A percentile compares a stretch with the other conserved stretches of the same genome.
phyloP scores from a whole-genome alignment of 2,888 invertebrate species.

The Ochlodes sylvanus region DNA sequence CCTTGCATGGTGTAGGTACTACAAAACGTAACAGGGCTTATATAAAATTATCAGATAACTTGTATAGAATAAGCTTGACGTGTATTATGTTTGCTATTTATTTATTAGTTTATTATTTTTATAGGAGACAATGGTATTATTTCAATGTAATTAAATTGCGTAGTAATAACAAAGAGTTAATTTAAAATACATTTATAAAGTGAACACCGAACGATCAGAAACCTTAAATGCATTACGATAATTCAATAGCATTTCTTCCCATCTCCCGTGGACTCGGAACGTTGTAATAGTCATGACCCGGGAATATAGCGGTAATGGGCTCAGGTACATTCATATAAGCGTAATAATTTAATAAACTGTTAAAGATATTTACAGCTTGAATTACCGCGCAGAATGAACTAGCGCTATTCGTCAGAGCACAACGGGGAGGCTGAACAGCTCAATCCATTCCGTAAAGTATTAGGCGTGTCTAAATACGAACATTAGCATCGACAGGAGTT shows the following conservation, averaged over 20 bases:
- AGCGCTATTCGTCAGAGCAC: constrained; percentile 59
- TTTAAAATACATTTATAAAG: too few relatives aligned
- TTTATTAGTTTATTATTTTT: too few relatives aligned
- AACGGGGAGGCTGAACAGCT: constrained; percentile 62
- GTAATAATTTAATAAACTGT: constrained; percentile 37
- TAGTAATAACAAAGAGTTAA: too few relatives aligned
- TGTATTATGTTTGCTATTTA: background rate
- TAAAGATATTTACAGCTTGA: constrained; percentile 23
- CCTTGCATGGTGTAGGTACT: constrained; percentile 41
- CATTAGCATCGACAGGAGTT: constrained; percentile 65
- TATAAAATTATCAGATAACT: background rate
- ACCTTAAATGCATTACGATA: background rate
- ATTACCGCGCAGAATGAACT: constrained; percentile 55
- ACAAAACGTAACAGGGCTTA: background rate
- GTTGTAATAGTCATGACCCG: constrained; percentile 14
- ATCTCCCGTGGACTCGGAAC: background rate
- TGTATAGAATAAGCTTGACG: background rate
- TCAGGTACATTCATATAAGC: constrained; percentile 43
- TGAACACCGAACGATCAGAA: background rate
- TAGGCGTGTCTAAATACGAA: constrained; percentile 71
- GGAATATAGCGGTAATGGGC: constrained; percentile 36
- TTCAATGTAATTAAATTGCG: too few relatives aligned
- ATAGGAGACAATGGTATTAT: too few relatives aligned
- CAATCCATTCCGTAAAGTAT: constrained; percentile 72
- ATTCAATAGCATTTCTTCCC: constrained; percentile 10